These are phyloP conservation scores for Eonycteris spelaea DNA, from an alignment of 2,113 vertebrate species.

Conservation along the genomic window DNA sequence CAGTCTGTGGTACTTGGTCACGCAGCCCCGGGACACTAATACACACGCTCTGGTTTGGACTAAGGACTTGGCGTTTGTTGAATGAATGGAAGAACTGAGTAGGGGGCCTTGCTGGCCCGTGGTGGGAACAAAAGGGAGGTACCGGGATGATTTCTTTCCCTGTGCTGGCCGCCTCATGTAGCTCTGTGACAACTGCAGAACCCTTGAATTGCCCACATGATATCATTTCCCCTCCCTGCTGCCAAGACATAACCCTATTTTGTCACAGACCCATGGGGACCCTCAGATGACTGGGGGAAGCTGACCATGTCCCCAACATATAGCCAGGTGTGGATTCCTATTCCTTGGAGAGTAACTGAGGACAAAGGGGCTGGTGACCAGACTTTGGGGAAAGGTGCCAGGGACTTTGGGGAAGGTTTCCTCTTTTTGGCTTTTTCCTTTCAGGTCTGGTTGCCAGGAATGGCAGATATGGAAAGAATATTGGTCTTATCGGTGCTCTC, in stretches of 20 bases:
- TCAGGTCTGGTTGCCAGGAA: not conserved
- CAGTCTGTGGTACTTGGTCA: not conserved
- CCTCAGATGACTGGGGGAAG: not conserved
- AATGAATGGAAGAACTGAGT: not conserved
- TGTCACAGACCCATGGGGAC: not conserved
- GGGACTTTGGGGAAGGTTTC: no score
- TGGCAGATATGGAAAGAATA: not conserved
- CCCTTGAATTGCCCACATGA: fast-evolving
- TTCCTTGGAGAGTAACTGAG: not conserved
- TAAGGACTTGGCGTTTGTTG: not conserved
- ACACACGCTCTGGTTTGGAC: not conserved
- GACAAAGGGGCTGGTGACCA: not conserved
- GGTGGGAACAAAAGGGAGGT: not conserved
- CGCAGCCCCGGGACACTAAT: not conserved
- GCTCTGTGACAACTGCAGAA: not conserved
- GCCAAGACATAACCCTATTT: not conserved
- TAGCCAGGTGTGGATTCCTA: not conserved
- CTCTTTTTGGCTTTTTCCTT: not conserved
- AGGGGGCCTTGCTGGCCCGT: not conserved
- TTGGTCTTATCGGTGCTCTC: fast-evolving
- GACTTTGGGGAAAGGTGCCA: not conserved
- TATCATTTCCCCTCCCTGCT: not conserved
- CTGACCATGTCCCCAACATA: not conserved
- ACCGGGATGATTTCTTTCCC: not conserved
- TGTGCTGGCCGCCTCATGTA: no score